A percentile compares a stretch with the other conserved stretches of the same genome.
Evolutionary conservation across 2,797 vertebrate species (phyloP).

Genomic region (Falco naumanni): DNA sequence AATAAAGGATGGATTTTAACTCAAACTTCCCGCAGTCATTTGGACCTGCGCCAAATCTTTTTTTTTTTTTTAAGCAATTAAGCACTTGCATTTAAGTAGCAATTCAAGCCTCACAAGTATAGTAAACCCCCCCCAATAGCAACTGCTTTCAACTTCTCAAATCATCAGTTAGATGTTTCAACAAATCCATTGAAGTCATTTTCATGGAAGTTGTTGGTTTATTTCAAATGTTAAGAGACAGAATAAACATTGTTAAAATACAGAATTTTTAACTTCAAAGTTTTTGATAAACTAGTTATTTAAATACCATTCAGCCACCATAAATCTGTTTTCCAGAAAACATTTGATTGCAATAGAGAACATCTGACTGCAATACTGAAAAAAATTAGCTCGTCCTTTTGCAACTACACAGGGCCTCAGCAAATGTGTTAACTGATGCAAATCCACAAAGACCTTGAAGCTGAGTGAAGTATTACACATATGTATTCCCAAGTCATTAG

Average conservation of each 20-base stretch:
- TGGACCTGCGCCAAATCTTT: not conserved
- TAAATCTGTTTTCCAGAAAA: not conserved
- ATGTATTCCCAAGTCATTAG: not conserved
- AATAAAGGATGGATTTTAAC: not conserved
- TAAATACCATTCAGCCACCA: not conserved
- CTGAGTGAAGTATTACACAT: not conserved
- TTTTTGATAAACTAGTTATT: not conserved
- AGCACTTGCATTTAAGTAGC: not conserved
- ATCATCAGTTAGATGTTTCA: not conserved
- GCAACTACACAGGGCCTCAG: not conserved
- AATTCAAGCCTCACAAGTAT: not conserved
- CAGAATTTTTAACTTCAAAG: not conserved
- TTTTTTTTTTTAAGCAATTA: not conserved
- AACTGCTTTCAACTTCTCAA: not conserved
- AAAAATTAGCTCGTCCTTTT: not conserved
- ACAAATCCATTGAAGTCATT: not conserved
- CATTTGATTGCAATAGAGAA: not conserved
- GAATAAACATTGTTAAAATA: not conserved
- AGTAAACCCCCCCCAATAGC: not conserved
- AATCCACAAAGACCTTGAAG: not conserved
- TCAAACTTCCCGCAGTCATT: not conserved
- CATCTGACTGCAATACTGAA: not conserved
- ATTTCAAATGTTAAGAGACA: not conserved
- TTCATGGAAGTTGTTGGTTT: not conserved
- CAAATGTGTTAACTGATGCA: not conserved